Percentiles rank a stretch among this genome's conserved stretches.
Evolutionary conservation across 1,140 invertebrate genomes (phyloP).

Genomic region (Drosophila parvula): DNA sequence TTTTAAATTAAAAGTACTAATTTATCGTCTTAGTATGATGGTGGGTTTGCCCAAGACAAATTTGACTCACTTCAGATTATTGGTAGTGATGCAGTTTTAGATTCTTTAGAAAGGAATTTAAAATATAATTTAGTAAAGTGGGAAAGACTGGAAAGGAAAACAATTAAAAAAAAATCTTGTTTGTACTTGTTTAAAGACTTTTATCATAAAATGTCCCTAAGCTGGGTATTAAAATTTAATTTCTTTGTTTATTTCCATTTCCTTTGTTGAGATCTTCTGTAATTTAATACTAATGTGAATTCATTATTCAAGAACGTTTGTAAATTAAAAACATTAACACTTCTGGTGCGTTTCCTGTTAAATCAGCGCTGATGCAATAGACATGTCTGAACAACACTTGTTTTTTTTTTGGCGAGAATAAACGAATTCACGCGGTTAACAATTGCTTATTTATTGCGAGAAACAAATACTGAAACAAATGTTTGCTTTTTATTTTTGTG

Average conservation of each 20-base stretch:
- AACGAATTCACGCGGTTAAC: conserved; percentile 12
- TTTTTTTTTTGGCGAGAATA: conserved; percentile 1
- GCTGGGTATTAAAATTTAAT: not conserved
- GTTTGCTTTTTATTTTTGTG: conserved; percentile 10
- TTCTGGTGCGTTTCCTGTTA: conserved; percentile 3
- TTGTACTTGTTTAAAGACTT: too few species aligned
- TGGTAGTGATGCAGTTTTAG: not conserved
- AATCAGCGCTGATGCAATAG: conserved; percentile 19
- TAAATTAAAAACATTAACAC: conserved; percentile 9
- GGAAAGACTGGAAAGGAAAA: not conserved
- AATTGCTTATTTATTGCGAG: conserved; percentile 33
- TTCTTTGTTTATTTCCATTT: not conserved
- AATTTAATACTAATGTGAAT: not conserved
- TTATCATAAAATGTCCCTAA: not conserved
- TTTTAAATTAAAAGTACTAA: not conserved
- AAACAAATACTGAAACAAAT: conserved; percentile 5
- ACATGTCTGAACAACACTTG: conserved; percentile 3
- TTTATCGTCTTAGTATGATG: not conserved
- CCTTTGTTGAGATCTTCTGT: not conserved
- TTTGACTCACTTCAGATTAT: not conserved
- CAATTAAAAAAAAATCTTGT: too few species aligned
- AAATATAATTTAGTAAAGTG: not conserved
- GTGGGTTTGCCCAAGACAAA: not conserved
- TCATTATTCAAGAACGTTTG: not conserved
- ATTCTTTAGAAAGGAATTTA: too few species aligned